phyloP scores from a whole-genome alignment of 2,113 vertebrate species.

The Vulpes lagopus region DNA sequence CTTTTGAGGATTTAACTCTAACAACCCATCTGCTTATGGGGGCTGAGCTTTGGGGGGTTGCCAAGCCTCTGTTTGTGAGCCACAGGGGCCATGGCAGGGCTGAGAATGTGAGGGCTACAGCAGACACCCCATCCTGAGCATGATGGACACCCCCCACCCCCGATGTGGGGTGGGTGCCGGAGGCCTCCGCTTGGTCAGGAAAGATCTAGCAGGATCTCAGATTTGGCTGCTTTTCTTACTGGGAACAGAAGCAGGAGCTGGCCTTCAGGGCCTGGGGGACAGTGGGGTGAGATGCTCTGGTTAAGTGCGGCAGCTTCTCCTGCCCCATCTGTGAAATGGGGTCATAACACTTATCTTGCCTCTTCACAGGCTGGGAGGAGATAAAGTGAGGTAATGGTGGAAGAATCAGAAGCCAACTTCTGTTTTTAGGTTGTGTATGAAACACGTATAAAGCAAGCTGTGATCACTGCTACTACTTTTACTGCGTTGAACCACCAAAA shows the following conservation, averaged over 20 bases:
- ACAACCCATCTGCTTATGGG: neutral
- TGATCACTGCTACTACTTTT: neutral
- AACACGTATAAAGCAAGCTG: neutral
- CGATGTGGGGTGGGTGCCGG: accelerated
- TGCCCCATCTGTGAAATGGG: neutral
- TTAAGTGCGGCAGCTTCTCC: too few relatives aligned
- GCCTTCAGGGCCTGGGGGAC: neutral
- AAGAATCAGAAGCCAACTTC: neutral
- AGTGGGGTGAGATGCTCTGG: neutral
- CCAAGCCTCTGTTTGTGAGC: neutral
- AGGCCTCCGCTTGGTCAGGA: neutral
- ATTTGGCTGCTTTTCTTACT: neutral
- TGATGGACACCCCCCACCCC: accelerated
- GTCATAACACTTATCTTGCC: neutral
- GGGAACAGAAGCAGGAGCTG: neutral
- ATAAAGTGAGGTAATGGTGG: neutral
- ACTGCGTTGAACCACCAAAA: neutral
- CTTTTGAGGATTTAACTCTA: neutral
- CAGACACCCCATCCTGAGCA: neutral
- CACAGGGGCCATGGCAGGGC: neutral
- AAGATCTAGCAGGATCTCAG: neutral
- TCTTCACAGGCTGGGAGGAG: neutral
- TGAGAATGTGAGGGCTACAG: accelerated
- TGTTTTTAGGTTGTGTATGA: neutral
- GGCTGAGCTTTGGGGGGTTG: neutral